These are phyloP conservation scores for Onychomys leucogaster DNA, from an alignment of 2,797 vertebrate genomes.

Conservation along the genomic window DNA sequence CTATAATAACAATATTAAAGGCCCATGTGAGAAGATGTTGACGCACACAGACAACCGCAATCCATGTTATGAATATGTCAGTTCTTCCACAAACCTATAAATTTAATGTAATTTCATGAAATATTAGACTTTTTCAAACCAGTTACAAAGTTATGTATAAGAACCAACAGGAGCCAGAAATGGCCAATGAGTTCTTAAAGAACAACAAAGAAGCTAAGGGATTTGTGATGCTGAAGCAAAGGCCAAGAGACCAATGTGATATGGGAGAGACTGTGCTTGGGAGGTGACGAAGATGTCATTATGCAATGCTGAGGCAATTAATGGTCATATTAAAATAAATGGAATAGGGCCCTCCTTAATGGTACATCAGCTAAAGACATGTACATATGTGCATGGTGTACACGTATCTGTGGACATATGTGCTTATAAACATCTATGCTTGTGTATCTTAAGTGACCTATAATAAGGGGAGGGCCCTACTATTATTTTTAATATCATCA, in stretches of 20 bases:
- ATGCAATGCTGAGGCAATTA: neutral
- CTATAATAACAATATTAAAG: neutral
- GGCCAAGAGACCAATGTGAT: neutral
- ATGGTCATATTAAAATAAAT: constrained; percentile 1
- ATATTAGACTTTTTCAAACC: neutral
- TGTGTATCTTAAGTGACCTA: neutral
- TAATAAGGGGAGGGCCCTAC: neutral
- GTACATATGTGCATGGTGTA: neutral
- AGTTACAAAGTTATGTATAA: constrained; percentile 41
- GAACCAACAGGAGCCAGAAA: neutral
- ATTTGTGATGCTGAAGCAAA: neutral
- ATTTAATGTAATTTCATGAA: constrained; percentile 15
- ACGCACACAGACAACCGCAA: neutral
- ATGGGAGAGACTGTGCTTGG: neutral
- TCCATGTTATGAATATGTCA: neutral
- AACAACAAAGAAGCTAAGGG: neutral
- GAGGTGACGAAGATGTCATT: neutral
- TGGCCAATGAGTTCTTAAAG: neutral
- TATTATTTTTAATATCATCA: neutral
- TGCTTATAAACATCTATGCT: neutral
- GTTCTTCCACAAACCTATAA: neutral
- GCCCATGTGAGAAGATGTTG: neutral
- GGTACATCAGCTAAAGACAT: neutral
- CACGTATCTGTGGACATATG: too few relatives aligned
- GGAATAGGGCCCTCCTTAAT: neutral